Evolutionary conservation across 2,113 vertebrate species (phyloP).

Genomic region (Pelmatolapia mariae): DNA sequence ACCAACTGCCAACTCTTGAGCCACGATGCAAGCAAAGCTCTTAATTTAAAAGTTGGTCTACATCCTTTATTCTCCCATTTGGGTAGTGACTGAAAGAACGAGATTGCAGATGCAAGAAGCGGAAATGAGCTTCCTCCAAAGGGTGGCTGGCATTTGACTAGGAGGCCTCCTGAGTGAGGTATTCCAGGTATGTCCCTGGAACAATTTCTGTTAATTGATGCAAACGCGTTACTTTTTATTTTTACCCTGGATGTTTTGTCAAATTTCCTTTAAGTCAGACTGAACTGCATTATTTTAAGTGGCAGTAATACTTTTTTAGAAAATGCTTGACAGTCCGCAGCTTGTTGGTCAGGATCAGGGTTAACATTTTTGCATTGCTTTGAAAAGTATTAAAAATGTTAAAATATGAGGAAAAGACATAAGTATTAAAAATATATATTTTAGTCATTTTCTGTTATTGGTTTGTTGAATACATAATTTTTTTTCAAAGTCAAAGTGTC

Average conservation of each 20-base stretch:
- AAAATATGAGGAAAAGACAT: neutral
- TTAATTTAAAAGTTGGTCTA: neutral
- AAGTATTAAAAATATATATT: neutral
- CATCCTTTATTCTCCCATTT: neutral
- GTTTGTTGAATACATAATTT: neutral
- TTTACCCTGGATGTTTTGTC: neutral
- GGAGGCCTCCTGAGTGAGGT: neutral
- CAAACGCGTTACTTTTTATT: neutral
- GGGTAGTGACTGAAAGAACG: neutral
- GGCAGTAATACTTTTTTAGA: neutral
- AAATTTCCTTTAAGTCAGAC: neutral
- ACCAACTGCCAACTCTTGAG: accelerated
- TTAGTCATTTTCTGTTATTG: neutral
- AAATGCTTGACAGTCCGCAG: neutral
- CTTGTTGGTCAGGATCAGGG: neutral
- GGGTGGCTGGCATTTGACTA: neutral
- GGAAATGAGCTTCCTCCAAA: neutral
- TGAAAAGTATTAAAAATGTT: neutral
- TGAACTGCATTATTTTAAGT: neutral
- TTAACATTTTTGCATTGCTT: neutral
- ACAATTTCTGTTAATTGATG: neutral
- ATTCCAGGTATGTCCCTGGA: neutral
- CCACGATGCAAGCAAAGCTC: neutral
- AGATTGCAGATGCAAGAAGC: neutral
- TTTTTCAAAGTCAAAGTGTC: neutral